A percentile compares a stretch with the other conserved stretches of the same genome.
These are phyloP conservation scores for Schizothorax lantsangensis DNA, from an alignment of 2,797 vertebrate species.

Conservation along the genomic window DNA sequence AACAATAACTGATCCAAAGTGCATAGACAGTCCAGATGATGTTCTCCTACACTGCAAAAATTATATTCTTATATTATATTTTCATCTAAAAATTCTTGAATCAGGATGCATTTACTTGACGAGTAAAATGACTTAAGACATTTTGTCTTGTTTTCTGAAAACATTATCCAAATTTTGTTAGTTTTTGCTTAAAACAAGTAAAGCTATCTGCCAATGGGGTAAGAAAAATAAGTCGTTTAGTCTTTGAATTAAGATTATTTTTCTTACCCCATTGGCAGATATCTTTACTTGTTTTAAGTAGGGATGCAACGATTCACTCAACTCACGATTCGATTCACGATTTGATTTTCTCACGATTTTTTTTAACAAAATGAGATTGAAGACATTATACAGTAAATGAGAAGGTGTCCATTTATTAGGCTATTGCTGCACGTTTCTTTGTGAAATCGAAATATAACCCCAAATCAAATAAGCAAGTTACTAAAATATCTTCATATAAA, in stretches of 20 bases:
- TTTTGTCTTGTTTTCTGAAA: neutral
- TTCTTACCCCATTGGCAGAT: too few species aligned
- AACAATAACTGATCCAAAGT: slow-evolving; percentile 20
- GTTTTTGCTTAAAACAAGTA: too few species aligned
- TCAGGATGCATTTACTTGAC: neutral
- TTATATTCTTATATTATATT: neutral
- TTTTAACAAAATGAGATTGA: too few species aligned
- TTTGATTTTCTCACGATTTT: too few species aligned
- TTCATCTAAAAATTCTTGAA: neutral
- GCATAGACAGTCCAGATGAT: slow-evolving; percentile 18
- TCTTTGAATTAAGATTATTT: neutral
- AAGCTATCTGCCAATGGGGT: neutral
- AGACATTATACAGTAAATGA: too few species aligned
- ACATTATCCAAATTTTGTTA: neutral
- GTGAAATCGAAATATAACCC: too few species aligned
- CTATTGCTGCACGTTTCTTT: too few species aligned
- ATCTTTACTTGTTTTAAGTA: neutral
- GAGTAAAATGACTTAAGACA: neutral
- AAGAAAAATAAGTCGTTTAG: neutral
- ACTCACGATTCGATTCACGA: too few species aligned
- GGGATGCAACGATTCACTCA: too few species aligned
- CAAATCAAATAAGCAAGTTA: too few species aligned
- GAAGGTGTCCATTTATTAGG: too few species aligned
- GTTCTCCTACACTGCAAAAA: neutral
- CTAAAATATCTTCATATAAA: too few species aligned